Base-by-base conservation (phyloP, 1,140 invertebrate genomes). In the Drosophila fuyamai region DNA sequence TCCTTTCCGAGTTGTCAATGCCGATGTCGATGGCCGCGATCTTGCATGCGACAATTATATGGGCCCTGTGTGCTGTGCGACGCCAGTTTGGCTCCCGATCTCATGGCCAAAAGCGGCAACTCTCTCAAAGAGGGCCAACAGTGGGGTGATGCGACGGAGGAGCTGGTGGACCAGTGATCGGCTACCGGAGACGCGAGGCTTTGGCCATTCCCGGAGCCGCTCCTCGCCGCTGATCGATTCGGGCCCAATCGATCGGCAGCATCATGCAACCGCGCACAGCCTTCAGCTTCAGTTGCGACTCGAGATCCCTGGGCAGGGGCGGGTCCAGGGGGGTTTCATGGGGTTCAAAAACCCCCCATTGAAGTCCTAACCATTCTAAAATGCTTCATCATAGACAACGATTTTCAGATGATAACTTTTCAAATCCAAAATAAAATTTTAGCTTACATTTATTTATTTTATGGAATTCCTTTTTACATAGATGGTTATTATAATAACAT, bases 251-350 rank as follows among this genome's bases (percentile, higher is more conserved):
- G 89, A 88, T 91, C 80, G 80, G 61, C 84, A 77, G 78, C 89
- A 91, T 91, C 89, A 91, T 91, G 89, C 89, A 91, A 91, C 89
- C 89, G 89, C 84, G 89, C 89, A 91, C 81, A 88, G 76, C 81
- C 65, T 57, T 41, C 61, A 56, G 40, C 18, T 32, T 36, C 48
- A 43, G 32, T 50, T 59, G 4, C 36, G 27, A 59, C 12, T 40
- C 14, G n/a, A 57, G 14, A 62, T n/a, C 5, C 8, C 4, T 7
- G 5, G 0, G 14, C 60, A 62, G 55, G 6, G 60, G 38, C 41
- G 29, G 8, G 4, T 13, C 32, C 29, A 50, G 18, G 38, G 35
- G 46, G 55, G 53, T 35, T 56, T 10, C 3, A 12, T 27, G 43
- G 32, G 40, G n/a, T n/a, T 13, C 0, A 7, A 5, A 10, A 0